Conservation (phyloP, 1,140 invertebrate genomes). For the Eulimnadia texana region DNA sequence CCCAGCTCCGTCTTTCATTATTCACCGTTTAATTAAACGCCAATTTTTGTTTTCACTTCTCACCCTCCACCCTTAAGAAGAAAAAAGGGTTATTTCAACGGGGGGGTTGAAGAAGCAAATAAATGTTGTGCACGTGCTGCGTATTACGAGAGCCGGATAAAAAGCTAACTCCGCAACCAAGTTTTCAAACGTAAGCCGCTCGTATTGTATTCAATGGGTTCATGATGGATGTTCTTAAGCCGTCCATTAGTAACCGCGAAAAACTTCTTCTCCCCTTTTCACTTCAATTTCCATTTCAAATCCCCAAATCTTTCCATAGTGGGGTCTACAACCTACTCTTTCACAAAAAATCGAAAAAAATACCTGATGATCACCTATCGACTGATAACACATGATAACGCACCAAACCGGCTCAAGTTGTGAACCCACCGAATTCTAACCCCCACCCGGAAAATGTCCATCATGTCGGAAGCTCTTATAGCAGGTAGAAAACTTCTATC, state of each 20-base stretch:
- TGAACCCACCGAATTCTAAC: too few relatives aligned
- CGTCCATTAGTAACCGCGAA: not conserved
- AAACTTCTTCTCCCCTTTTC: not conserved
- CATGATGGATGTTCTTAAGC: not conserved
- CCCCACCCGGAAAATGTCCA: too few relatives aligned
- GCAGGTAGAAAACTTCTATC: too few relatives aligned
- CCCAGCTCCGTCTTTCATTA: not conserved
- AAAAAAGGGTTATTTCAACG: too few relatives aligned
- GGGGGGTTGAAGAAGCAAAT: not conserved
- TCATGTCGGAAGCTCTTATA: too few relatives aligned
- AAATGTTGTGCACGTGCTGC: not conserved
- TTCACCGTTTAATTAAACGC: not conserved
- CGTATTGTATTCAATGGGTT: not conserved
- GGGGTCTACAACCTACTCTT: too few relatives aligned
- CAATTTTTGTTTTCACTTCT: not conserved
- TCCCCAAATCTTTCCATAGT: too few relatives aligned
- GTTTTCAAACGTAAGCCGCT: not conserved
- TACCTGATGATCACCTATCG: too few relatives aligned
- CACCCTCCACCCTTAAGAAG: too few relatives aligned
- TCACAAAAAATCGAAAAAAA: too few relatives aligned
- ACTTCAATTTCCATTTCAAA: not conserved
- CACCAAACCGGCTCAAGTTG: too few relatives aligned
- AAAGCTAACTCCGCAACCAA: not conserved
- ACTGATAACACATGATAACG: too few relatives aligned
- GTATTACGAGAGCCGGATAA: not conserved